Evolutionary conservation across 2,888 invertebrate genomes (phyloP), one percentile per base, ranked within the genome.

Genomic region (Zaprionus lineosus): DNA sequence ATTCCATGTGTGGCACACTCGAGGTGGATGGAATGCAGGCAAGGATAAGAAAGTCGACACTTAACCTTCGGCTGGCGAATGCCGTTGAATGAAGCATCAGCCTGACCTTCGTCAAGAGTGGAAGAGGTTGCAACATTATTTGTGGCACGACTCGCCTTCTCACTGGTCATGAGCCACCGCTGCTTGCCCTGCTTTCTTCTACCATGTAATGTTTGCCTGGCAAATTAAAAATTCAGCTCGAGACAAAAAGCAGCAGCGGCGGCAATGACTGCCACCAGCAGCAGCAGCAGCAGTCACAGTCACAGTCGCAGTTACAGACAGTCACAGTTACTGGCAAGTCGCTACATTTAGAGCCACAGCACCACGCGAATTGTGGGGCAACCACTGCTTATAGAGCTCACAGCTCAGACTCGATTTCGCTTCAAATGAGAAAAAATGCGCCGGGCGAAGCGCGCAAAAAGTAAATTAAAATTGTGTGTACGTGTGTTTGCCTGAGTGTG

Each of bases 191-290:
- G 36, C 51, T 60, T 55, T 68, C 58, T 56, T 46, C 41, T 43
- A 39, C 43, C n/a, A n/a, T n/a, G n/a, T n/a, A n/a, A n/a, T 81
- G 74, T 76, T 76, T 79, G 84, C 77, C 62, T 43, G 56, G 79
- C 60, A 81, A 85, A 81, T 81, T 81, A 81, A 76, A 85, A 83
- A 81, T 81, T 81, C 85, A 83, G 64, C 64, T 73, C 48, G 72
- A 78, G 72, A 84, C 74, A 52, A 64, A 77, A 77, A 73, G 52
- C 61, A 64, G 47, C 53, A 39, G 59, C 50, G 18, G 43, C 46
- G 59, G 58, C 64, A 72, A 57, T 79, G 68, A 63, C 67, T 71
- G 58, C 68, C 59, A 52, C 50, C 5, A 11, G 39, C 15, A 56
- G 24, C n/a, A 24, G 6, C 6, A 34, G 56, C 15, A 33, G 36